Evolutionary conservation across 2,113 vertebrate genomes (phyloP).

Genomic region (Lucifuga dentata): DNA sequence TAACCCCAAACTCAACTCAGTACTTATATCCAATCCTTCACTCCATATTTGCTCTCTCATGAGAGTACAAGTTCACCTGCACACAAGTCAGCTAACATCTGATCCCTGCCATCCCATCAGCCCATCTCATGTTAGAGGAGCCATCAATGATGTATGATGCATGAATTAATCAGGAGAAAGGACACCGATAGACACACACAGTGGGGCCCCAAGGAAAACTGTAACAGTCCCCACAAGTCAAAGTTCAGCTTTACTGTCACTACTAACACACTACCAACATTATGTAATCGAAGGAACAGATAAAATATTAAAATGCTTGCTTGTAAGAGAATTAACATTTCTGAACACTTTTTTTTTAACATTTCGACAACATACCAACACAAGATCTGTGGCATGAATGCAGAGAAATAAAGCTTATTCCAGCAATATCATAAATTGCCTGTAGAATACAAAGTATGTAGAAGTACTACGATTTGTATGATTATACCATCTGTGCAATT

Average conservation of each 20-base stretch:
- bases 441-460: too few relatives aligned
- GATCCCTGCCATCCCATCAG: conserved; percentile 46
- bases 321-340: too few relatives aligned
- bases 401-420: too few relatives aligned
- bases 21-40: neutral
- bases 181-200: conserved; percentile 62
- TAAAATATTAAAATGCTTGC: neutral
- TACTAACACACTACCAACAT: conserved; percentile 14
- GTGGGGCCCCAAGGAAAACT: conserved; percentile 10
- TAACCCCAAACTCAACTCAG: neutral
- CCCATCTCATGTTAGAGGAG: conserved; percentile 52
- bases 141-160: conserved; percentile 78
- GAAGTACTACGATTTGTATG: too few relatives aligned
- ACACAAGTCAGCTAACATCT: conserved; percentile 42
- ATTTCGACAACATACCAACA: too few relatives aligned
- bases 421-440: too few relatives aligned
- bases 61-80: conserved; percentile 44
- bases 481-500: too few relatives aligned
- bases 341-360: too few relatives aligned
- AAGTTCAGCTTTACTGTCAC: conserved; percentile 20
- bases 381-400: too few relatives aligned
- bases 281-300: conserved; percentile 34
- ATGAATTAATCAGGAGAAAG: conserved; percentile 77
- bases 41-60: neutral
- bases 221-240: conserved; percentile 15